Evolutionary conservation across 2,113 vertebrate species (phyloP).

Genomic region (Origma solitaria): DNA sequence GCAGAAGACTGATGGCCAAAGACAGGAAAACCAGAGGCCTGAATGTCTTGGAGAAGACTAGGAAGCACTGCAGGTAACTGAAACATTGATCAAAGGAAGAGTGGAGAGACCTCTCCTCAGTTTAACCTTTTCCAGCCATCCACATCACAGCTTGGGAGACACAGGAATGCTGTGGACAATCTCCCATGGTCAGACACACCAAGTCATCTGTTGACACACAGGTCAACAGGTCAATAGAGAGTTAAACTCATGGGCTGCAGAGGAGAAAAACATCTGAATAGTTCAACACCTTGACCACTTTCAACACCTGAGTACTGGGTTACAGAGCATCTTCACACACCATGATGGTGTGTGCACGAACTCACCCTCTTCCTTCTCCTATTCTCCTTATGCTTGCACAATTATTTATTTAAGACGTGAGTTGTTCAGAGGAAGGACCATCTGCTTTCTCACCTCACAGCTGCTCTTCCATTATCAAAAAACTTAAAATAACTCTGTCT

Average conservation of each 20-base stretch:
- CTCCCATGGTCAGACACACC: accelerated
- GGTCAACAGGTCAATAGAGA: neutral
- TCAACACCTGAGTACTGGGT: neutral
- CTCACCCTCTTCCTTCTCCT: neutral
- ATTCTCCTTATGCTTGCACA: neutral
- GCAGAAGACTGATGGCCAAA: neutral
- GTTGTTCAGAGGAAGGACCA: neutral
- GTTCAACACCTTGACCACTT: neutral
- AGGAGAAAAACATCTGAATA: neutral
- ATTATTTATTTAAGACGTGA: neutral
- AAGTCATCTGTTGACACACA: neutral
- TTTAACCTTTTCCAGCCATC: neutral
- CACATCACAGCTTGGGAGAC: neutral
- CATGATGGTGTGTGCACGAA: accelerated
- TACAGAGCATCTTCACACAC: neutral
- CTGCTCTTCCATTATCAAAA: neutral
- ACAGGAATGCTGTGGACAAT: neutral
- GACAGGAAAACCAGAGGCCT: neutral
- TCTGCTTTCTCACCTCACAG: neutral
- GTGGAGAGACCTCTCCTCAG: neutral
- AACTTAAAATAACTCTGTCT: neutral
- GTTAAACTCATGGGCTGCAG: neutral
- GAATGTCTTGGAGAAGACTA: neutral
- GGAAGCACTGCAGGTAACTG: neutral
- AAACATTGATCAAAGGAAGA: neutral